Base-by-base conservation (phyloP, 2,797 vertebrate species). In the Lophius americanus region DNA sequence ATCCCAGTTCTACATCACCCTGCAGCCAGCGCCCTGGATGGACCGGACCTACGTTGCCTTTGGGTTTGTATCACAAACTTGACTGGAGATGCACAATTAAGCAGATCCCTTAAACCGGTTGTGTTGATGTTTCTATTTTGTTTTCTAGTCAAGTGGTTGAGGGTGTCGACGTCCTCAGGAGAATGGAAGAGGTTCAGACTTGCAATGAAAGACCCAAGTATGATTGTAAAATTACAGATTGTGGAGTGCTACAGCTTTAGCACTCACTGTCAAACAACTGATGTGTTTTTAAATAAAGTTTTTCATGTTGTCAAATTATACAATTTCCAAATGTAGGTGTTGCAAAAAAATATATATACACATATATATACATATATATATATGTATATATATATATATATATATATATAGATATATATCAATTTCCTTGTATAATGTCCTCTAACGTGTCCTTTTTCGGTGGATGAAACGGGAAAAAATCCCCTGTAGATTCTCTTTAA, bases 1-100 rank as follows among this genome's bases (percentile, higher is more conserved):
- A 41, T 97, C 93, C 0, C 95, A 98, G 82, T 97, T 98, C 86
- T 97, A 96, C 76, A 94, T 97, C 86, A 97, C 95, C 9, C 84
- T 98, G 37, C 94, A 96, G 82, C 80, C 95, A 54, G 64, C 92
- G 5, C 88, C 81, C 14, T 95, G 96, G 89, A 89, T 97, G 92
- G 94, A 98, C 79, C 92, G 64, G 87, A 96, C 92, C 83, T 95
- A 95, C 0, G 92, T 98, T 55, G 95, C 96, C 63, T 98, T 98
- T 79, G 96, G 97, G 96, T 98, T 89, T 4, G 94, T 95, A 74
- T 13, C 1, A 59, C 37, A 43, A 9, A 51, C 33, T 44, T 38
- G 0, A 56, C 13, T 53, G 41, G 0, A 65, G 39, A 64, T 13
- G 3, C 33, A 38, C 37, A 33, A 11, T 35, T 7, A 3, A 51